phyloP scores from a whole-genome alignment of 2,113 vertebrate genomes.

The Prunella himalayana region DNA sequence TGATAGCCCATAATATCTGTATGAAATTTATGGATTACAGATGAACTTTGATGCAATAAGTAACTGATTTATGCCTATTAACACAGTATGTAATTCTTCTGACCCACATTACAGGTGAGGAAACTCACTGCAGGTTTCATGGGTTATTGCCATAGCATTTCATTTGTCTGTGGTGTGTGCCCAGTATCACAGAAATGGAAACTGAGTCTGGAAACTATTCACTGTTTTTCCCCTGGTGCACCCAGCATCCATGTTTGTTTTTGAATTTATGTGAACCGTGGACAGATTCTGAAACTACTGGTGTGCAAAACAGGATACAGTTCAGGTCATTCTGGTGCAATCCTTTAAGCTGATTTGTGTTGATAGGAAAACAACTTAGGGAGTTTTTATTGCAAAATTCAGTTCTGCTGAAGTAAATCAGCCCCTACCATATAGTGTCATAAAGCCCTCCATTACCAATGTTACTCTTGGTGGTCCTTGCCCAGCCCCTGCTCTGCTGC shows the following conservation, averaged over 20 bases:
- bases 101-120: background rate
- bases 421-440: background rate
- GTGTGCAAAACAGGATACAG: background rate
- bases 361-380: background rate
- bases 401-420: background rate
- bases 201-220: background rate
- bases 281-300: background rate
- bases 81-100: background rate
- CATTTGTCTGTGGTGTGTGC: background rate
- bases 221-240: background rate
- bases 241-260: background rate
- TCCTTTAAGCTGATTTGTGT: background rate
- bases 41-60: conserved; percentile 4
- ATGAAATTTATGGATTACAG: conserved; percentile 20
- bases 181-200: background rate
- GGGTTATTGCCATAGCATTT: background rate
- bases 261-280: background rate
- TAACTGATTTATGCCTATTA: background rate
- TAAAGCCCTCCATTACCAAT: background rate
- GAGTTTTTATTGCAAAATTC: background rate
- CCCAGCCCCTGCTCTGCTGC: background rate
- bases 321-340: background rate
- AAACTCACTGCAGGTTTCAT: background rate
- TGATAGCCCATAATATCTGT: background rate
- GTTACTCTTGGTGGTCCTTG: background rate